Evolutionary conservation across 2,888 invertebrate genomes (phyloP).

Genomic region (Lapara coniferarum): DNA sequence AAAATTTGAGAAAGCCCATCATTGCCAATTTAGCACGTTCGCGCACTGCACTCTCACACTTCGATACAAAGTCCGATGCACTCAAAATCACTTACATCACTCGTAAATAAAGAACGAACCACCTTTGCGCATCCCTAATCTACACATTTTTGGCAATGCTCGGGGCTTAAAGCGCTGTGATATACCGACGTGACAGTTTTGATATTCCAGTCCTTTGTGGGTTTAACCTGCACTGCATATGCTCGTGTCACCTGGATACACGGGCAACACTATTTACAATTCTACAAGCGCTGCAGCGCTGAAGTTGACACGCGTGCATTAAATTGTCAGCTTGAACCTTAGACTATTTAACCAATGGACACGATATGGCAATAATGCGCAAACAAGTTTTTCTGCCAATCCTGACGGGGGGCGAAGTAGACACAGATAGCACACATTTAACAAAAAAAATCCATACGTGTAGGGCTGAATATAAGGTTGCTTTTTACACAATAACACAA

Average conservation of each 20-base stretch:
- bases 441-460: too few relatives aligned
- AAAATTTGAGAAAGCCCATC: not conserved
- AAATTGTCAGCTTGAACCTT: slow-evolving; percentile 4
- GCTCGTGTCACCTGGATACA: slow-evolving; percentile 19
- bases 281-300: not conserved
- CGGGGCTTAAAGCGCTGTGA: slow-evolving; percentile 28
- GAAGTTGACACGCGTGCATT: slow-evolving; percentile 15
- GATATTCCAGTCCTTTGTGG: slow-evolving; percentile 32
- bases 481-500: too few relatives aligned
- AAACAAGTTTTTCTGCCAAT: too few relatives aligned
- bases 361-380: too few relatives aligned
- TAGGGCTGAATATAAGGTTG: too few relatives aligned
- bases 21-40: not conserved
- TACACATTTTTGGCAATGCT: slow-evolving; percentile 34
- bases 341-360: too few relatives aligned
- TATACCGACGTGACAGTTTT: slow-evolving; percentile 29
- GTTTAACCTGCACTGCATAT: slow-evolving; percentile 25
- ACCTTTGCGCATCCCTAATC: slow-evolving; percentile 26
- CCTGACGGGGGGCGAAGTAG: too few relatives aligned
- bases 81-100: slow-evolving; percentile 17
- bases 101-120: slow-evolving; percentile 19
- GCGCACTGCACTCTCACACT: not conserved
- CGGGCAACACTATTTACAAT: slow-evolving; percentile 23
- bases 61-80: not conserved
- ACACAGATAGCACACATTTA: too few relatives aligned